A percentile compares a stretch with the other conserved stretches of the same genome.
Conservation (phyloP, 2,113 vertebrate species). For the Dasyprocta punctata region DNA sequence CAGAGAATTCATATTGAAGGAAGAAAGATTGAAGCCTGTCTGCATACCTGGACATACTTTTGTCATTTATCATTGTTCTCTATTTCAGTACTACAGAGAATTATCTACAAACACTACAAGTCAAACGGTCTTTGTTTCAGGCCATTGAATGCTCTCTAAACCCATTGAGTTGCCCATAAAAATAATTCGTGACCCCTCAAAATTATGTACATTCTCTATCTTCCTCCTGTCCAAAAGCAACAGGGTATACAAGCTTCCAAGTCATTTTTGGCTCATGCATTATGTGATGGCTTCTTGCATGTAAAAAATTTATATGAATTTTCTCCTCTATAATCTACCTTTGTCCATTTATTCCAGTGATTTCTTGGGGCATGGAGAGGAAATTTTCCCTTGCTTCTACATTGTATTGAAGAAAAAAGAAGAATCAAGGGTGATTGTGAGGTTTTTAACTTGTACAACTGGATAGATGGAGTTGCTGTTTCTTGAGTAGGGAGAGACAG, state of each 20-base stretch:
- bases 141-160: neutral
- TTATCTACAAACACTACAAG: neutral
- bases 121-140: neutral
- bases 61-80: neutral
- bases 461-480: neutral
- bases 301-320: neutral
- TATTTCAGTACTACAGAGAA: neutral
- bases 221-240: neutral
- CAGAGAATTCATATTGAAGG: neutral
- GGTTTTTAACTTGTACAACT: neutral
- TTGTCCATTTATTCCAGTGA: neutral
- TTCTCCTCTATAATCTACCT: neutral
- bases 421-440: neutral
- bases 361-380: no score
- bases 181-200: neutral
- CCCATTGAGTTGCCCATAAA: neutral
- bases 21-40: neutral
- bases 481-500: neutral
- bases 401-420: neutral
- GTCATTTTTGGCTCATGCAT: neutral
- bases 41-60: neutral
- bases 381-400: no score
- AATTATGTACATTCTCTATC: neutral
- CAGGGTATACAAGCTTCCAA: neutral
- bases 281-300: neutral